phyloP scores from a whole-genome alignment of 2,797 vertebrate species.

The Parambassis ranga region DNA sequence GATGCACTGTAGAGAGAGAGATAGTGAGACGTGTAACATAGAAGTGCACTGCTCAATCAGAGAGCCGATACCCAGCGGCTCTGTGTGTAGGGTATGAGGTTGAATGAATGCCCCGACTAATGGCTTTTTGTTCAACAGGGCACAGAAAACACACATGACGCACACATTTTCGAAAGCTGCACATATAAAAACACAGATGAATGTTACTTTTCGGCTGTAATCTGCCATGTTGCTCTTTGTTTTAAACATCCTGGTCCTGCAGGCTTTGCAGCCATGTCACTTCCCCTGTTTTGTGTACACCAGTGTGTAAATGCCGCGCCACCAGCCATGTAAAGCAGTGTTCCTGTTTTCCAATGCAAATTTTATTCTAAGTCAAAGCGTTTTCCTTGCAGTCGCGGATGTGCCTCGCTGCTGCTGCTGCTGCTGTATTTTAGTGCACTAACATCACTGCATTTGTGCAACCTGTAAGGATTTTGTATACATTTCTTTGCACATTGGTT shows the following conservation, averaged over 20 bases:
- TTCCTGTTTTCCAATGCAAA: slow-evolving; percentile 46
- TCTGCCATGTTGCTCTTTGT: neutral
- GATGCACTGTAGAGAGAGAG: slow-evolving; percentile 22
- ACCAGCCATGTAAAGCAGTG: slow-evolving; percentile 7
- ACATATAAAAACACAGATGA: neutral
- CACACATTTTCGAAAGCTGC: neutral
- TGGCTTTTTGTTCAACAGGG: neutral
- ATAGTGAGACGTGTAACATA: too few relatives aligned
- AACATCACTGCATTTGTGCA: neutral
- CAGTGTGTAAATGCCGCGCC: neutral
- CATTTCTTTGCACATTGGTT: slow-evolving; percentile 15
- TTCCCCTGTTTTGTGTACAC: slow-evolving; percentile 15
- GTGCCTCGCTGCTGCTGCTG: neutral
- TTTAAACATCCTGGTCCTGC: slow-evolving; percentile 7
- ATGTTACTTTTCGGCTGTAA: neutral
- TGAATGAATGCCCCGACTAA: slow-evolving; percentile 6
- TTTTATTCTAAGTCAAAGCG: slow-evolving; percentile 36
- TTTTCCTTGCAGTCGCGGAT: slow-evolving; percentile 23
- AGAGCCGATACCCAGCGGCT: slow-evolving; percentile 22
- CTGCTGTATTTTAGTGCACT: slow-evolving; percentile 10
- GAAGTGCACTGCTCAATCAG: slow-evolving; percentile 21
- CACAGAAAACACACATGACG: neutral
- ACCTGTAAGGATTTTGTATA: neutral
- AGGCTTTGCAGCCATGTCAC: slow-evolving; percentile 24
- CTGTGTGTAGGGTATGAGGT: neutral